Conservation (phyloP, 2,797 vertebrate species). For the Clarias pachynema region DNA sequence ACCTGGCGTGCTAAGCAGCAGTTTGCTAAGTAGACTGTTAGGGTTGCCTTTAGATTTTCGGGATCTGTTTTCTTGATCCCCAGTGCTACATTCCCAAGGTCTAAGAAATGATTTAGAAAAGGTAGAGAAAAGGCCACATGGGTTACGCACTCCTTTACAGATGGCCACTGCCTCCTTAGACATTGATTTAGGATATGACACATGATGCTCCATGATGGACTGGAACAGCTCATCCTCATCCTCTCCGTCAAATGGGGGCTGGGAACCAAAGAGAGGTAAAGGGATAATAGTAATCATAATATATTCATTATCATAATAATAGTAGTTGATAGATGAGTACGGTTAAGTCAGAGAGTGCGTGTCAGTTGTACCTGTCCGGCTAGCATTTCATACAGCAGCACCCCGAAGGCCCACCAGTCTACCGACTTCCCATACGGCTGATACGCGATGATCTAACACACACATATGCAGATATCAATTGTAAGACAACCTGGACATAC, state of each 20-base stretch:
- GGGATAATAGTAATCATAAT: background rate
- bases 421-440: constrained; percentile 97
- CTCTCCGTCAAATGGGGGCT: constrained; percentile 97
- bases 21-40: background rate
- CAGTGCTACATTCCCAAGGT: background rate
- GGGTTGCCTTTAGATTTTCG: background rate
- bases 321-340: background rate
- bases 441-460: constrained; percentile 94
- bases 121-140: background rate
- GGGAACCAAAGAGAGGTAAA: background rate
- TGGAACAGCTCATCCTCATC: constrained; percentile 97
- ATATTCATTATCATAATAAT: constrained; percentile 6
- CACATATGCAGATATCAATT: constrained; percentile 15
- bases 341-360: background rate
- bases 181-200: constrained; percentile 98
- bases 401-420: constrained; percentile 98
- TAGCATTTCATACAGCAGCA: constrained; percentile 97
- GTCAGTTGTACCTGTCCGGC: constrained; percentile 89
- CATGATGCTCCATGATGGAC: constrained; percentile 99
- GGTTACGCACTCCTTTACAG: constrained; percentile 92
- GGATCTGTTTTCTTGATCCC: background rate
- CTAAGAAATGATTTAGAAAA: background rate
- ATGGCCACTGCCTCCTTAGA: constrained; percentile 98
- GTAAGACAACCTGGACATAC: background rate
- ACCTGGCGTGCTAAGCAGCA: too few relatives aligned